A percentile compares a stretch with the other conserved stretches of the same genome.
Conservation (phyloP, 2,113 vertebrate genomes). For the Terrapene triunguis region DNA sequence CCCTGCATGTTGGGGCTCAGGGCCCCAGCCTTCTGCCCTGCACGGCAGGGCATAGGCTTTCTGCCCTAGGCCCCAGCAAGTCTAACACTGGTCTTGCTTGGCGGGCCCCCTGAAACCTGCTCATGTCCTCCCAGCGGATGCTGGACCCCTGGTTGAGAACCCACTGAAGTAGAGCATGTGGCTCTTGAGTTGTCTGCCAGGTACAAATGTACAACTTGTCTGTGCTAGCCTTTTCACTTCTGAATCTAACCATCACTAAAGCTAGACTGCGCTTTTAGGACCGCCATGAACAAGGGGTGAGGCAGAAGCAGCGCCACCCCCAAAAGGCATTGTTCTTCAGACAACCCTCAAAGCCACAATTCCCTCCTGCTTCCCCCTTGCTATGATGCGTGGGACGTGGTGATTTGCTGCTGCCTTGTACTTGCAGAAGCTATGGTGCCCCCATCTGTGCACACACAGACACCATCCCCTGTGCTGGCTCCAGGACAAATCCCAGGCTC, state of each 20-base stretch:
- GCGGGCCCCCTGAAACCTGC: no score
- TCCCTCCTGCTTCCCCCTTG: neutral
- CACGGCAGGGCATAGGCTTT: no score
- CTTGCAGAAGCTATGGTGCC: rapidly evolving
- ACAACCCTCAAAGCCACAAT: neutral
- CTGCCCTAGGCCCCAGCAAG: no score
- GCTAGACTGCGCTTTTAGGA: neutral
- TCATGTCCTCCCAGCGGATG: no score
- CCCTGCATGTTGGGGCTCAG: no score
- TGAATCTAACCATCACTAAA: neutral
- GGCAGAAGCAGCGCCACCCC: neutral
- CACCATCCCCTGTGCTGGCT: neutral
- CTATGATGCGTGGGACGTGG: neutral
- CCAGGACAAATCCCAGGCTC: neutral
- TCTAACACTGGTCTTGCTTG: no score
- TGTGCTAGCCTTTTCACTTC: neutral
- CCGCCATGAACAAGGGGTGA: neutral
- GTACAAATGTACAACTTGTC: neutral
- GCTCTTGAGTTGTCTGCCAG: neutral
- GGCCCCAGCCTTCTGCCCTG: no score
- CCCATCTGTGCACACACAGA: rapidly evolving
- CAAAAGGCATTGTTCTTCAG: neutral
- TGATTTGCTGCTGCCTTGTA: neutral
- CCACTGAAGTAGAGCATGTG: neutral
- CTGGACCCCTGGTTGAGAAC: no score